Evolutionary conservation across 2,797 vertebrate species (phyloP), one percentile per base, ranked within the genome.

Genomic region (Hoplostethus atlanticus): DNA sequence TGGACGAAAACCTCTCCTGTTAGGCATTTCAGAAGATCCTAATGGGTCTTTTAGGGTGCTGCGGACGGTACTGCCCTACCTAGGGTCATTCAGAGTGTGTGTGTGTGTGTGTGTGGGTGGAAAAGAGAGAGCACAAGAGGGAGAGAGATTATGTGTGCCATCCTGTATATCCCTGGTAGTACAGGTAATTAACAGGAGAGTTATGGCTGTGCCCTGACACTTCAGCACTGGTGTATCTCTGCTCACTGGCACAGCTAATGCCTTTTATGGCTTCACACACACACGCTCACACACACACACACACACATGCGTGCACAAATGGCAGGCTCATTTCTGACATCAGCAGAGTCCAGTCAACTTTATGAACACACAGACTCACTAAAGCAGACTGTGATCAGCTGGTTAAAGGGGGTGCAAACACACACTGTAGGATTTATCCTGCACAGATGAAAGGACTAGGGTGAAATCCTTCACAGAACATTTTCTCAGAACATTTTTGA

Each of bases 351-450:
- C 47, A 71, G 66, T 58, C 15, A 68, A 44, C 68, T 71, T 68
- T 61, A 55, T 58, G 76, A 77, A 77, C 51, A 47, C 46, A 28
- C 13, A 1, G 21, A 36, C 7, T 13, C 42, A 10, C 13, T 44
- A 68, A 60, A 76, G 53, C 76, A 79, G 64, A 25, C 36, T 71
- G 30, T 66, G 65, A 50, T 82, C 73, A 68, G 75, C 82, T 66
- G 42, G 50, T 79, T 13, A 44, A 50, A 3, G 6, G 34, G 4
- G 42, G 12, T 44, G 7, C 9, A 44, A 10, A 13, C 42, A 44
- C 3, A 11, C 42, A 5, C 34, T 34, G 63, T 77, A 57, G 66
- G 40, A 60, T 61, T 59, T n/a, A 34, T 65, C 25, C 54, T 55
- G 38, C 69, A 64, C 50, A 79, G 31, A 63, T 62, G 13, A 11